Conservation (phyloP, 2,113 vertebrate genomes). For the Pseudorasbora parva region DNA sequence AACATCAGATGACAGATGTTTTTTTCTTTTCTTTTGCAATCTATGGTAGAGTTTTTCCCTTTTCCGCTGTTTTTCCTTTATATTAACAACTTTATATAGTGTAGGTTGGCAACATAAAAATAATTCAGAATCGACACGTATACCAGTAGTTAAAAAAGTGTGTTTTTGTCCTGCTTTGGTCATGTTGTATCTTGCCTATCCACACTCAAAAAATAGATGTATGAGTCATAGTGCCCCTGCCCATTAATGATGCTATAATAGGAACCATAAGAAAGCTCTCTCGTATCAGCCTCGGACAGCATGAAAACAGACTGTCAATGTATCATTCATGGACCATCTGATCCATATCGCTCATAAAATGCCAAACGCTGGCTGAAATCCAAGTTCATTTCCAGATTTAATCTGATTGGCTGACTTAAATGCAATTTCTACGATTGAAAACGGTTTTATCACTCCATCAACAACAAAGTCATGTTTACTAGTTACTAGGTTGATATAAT, state of each 20-base stretch:
- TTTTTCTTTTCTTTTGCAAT: neutral
- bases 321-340: neutral
- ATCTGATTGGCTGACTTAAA: neutral
- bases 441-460: conserved; percentile 6
- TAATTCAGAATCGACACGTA: neutral
- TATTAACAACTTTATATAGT: neutral
- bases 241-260: conserved; percentile 6
- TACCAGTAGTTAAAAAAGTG: neutral
- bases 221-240: neutral
- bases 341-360: neutral
- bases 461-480: conserved; percentile 10
- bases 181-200: neutral
- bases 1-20: neutral
- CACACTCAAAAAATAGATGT: neutral
- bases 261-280: neutral
- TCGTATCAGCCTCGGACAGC: neutral
- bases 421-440: neutral
- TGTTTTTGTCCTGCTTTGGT: neutral
- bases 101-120: neutral
- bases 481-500: neutral
- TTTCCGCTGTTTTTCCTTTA: neutral
- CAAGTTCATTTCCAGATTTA: neutral
- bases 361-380: conserved; percentile 3
- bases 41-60: neutral
- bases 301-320: neutral